Evolutionary conservation across 23 tunicate species (phyloP).

Genomic region (Trididemnum miniatum): DNA sequence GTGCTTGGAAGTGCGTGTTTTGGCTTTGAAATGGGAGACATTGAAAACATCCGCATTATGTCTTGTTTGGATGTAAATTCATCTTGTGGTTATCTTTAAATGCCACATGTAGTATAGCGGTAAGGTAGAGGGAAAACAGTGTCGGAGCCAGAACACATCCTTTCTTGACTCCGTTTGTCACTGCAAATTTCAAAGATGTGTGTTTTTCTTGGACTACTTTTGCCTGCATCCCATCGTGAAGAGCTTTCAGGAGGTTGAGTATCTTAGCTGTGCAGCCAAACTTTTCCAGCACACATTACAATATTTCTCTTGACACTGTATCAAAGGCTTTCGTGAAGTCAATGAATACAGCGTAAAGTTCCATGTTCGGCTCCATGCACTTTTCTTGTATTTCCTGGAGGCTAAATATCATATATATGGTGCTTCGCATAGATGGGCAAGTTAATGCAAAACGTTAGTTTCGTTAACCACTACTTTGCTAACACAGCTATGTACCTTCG

Average conservation of each 20-base stretch:
- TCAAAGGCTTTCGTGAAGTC: not conserved
- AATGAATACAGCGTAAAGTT: not conserved
- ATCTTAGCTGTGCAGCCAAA: not conserved
- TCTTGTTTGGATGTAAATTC: too few relatives aligned
- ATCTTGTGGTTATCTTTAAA: not conserved
- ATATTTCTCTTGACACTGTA: not conserved
- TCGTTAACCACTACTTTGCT: too few relatives aligned
- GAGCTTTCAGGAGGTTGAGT: not conserved
- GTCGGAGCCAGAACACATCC: not conserved
- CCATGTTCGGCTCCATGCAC: not conserved
- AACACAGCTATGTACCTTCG: too few relatives aligned
- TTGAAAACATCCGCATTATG: too few relatives aligned
- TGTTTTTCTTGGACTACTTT: not conserved
- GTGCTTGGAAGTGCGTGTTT: too few relatives aligned
- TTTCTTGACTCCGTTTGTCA: not conserved
- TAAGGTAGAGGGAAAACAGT: not conserved
- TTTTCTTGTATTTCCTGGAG: not conserved
- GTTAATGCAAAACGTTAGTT: too few relatives aligned
- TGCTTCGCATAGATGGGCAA: too few relatives aligned
- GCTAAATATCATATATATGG: not conserved
- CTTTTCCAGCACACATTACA: not conserved
- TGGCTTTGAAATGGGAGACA: too few relatives aligned
- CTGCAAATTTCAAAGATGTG: not conserved
- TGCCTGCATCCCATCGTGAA: not conserved
- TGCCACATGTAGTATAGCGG: not conserved